These are phyloP conservation scores for Pocillopora meandrina DNA, from an alignment of 92 coral and sea anemone species.

Conservation along the genomic window DNA sequence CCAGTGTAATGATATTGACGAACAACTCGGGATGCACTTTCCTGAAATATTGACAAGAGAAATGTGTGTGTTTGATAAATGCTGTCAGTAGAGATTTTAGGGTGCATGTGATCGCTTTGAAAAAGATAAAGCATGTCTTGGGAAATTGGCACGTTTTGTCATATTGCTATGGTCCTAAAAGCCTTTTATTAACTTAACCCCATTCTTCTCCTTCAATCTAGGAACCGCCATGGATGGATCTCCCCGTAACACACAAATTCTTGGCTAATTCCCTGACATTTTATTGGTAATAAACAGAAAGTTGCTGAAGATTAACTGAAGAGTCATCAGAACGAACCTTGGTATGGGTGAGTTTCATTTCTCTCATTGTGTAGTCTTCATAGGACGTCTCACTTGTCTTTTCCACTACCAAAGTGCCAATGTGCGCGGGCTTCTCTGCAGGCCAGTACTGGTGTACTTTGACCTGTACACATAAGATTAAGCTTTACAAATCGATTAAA, in stretches of 20 bases:
- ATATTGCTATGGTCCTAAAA: too few species aligned
- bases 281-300: not conserved
- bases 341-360: slow-evolving; percentile 89
- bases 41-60: slow-evolving; percentile 35
- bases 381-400: slow-evolving; percentile 74
- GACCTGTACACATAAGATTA: slow-evolving; percentile 47
- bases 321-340: slow-evolving; percentile 48
- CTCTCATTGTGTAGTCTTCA: slow-evolving; percentile 89
- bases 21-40: slow-evolving; percentile 88
- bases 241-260: too few species aligned
- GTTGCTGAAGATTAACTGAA: too few species aligned
- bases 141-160: too few species aligned
- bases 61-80: not conserved
- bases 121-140: too few species aligned
- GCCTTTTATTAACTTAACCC: too few species aligned
- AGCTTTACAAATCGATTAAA: not conserved
- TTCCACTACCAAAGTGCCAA: slow-evolving; percentile 86
- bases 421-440: slow-evolving; percentile 72
- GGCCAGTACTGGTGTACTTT: slow-evolving; percentile 99
- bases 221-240: too few species aligned
- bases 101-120: too few species aligned
- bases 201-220: too few species aligned
- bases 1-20: slow-evolving; percentile 89
- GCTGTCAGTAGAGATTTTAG: too few species aligned
- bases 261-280: too few species aligned